Percentiles rank a stretch among this genome's conserved stretches.
phyloP scores from a whole-genome alignment of 1,140 invertebrate species.

The Oedothorax gibbosus region DNA sequence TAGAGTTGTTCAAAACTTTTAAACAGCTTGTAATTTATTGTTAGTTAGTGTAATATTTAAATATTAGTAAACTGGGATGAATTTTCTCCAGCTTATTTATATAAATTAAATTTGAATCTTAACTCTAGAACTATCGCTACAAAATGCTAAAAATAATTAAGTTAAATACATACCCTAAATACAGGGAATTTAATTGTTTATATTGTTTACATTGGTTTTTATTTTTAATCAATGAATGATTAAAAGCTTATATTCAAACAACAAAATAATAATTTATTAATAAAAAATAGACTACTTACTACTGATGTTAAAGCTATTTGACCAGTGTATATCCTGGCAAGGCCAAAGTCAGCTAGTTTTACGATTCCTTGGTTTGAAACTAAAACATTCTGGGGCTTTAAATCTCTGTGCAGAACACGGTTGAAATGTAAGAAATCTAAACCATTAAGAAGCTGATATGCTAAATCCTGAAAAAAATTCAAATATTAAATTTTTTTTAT shows the following conservation, averaged over 20 bases:
- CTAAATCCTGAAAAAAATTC: slow-evolving; percentile 77
- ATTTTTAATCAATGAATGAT: too few relatives aligned
- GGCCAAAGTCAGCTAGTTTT: slow-evolving; percentile 96
- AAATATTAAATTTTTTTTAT: slow-evolving; percentile 1
- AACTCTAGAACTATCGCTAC: neutral
- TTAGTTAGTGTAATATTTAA: too few relatives aligned
- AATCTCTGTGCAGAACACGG: slow-evolving; percentile 88
- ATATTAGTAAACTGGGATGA: too few relatives aligned
- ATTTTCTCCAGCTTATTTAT: too few relatives aligned
- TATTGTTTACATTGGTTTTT: too few relatives aligned
- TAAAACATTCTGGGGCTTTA: slow-evolving; percentile 96
- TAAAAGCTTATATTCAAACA: neutral
- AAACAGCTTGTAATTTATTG: too few relatives aligned
- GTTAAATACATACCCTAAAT: neutral
- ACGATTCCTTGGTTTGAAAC: slow-evolving; percentile 86
- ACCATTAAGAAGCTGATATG: slow-evolving; percentile 88
- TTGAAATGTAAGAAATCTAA: slow-evolving; percentile 96
- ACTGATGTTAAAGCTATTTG: slow-evolving; percentile 95
- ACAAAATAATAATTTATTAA: neutral
- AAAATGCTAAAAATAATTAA: neutral
- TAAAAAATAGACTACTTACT: slow-evolving; percentile 74
- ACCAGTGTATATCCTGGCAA: slow-evolving; percentile 93
- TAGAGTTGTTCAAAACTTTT: too few relatives aligned
- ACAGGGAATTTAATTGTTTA: too few relatives aligned
- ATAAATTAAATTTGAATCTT: neutral